A percentile compares a stretch with the other conserved stretches of the same genome.
These are phyloP conservation scores for Delphinus delphis DNA, from an alignment of 2,113 vertebrate genomes.

Conservation along the genomic window DNA sequence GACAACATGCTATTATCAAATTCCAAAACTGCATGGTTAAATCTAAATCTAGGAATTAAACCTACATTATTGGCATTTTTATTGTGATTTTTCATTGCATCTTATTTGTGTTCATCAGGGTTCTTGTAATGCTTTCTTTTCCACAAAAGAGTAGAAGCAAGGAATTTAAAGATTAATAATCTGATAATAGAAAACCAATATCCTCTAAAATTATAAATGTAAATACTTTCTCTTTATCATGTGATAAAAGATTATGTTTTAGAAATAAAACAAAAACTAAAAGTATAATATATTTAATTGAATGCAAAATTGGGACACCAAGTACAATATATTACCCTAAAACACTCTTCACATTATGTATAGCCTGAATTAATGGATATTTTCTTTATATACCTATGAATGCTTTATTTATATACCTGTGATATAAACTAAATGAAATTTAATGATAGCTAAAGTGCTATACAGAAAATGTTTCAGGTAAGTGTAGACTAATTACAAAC, in stretches of 20 bases:
- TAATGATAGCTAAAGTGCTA: neutral
- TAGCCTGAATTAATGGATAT: slow-evolving; percentile 6
- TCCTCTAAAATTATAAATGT: neutral
- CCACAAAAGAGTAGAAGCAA: neutral
- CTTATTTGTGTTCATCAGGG: neutral
- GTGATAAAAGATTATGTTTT: neutral
- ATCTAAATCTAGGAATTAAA: neutral
- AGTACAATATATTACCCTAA: neutral
- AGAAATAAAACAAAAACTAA: neutral
- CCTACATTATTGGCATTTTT: neutral
- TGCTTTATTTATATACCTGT: slow-evolving; percentile 26
- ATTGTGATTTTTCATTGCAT: neutral
- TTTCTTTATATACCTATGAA: neutral
- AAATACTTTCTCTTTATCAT: neutral
- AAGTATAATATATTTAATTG: neutral
- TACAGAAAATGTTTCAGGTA: slow-evolving; percentile 44
- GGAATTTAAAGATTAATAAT: neutral
- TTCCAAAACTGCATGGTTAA: neutral
- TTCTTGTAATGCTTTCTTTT: neutral
- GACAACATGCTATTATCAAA: neutral
- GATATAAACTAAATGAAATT: slow-evolving; percentile 38
- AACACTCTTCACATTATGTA: neutral
- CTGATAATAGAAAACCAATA: neutral
- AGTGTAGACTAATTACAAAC: slow-evolving; percentile 22
- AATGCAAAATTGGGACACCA: slow-evolving; percentile 38